Conservation (phyloP, 2,797 vertebrate species). For the Ctenosaura bakeri region DNA sequence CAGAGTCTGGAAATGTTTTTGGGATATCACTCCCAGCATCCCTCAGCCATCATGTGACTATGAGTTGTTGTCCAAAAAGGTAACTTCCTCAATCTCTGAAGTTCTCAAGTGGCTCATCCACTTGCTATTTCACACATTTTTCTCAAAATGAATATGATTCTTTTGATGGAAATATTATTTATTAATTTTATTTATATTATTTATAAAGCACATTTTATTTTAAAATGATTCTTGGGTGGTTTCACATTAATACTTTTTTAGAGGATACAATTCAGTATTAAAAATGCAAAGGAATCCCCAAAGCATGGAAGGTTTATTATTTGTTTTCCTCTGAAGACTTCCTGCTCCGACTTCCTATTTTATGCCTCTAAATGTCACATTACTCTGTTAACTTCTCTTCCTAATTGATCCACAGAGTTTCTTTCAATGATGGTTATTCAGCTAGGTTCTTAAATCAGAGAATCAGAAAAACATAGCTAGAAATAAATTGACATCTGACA, state of each 20-base stretch:
- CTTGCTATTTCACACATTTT: constrained; percentile 4
- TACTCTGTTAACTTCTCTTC: background rate
- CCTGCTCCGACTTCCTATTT: background rate
- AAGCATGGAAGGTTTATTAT: background rate
- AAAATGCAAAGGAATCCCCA: background rate
- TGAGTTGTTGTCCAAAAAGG: too few species aligned
- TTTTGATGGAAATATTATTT: background rate
- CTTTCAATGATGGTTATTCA: background rate
- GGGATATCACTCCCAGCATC: too few species aligned
- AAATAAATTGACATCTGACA: background rate
- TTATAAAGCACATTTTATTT: background rate
- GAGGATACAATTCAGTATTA: background rate
- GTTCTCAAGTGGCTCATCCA: background rate
- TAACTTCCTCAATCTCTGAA: too few species aligned
- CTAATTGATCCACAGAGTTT: background rate
- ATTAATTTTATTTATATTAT: background rate
- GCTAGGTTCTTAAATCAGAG: background rate
- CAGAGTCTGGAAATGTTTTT: too few species aligned
- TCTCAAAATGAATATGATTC: background rate
- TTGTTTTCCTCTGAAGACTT: background rate
- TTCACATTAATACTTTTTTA: background rate
- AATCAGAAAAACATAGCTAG: background rate
- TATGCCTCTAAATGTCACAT: background rate
- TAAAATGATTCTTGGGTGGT: background rate
- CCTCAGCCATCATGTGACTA: too few species aligned